Percentiles rank a stretch among this genome's conserved stretches.
phyloP scores from a whole-genome alignment of 2,888 invertebrate species.

The Ernsta delagoae region DNA sequence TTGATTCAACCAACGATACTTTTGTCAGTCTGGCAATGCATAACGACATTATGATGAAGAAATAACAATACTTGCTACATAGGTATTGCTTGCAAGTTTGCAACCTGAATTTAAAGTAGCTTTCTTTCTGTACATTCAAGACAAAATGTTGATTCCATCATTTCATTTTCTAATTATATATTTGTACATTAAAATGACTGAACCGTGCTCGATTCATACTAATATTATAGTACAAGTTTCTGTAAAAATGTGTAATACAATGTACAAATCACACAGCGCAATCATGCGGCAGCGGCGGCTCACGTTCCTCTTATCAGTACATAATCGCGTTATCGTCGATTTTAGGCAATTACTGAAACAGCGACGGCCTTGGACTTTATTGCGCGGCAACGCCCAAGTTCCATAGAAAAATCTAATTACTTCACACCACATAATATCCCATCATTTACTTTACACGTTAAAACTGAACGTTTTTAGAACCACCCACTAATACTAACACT shows the following conservation, averaged over 20 bases:
- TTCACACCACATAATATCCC: not conserved
- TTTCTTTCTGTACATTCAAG: not conserved
- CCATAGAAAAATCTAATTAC: slow-evolving; percentile 14
- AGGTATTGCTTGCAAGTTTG: not conserved
- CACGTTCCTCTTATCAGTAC: slow-evolving; percentile 12
- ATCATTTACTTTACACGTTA: not conserved
- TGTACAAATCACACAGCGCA: not conserved
- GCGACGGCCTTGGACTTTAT: slow-evolving; percentile 21
- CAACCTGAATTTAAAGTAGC: not conserved
- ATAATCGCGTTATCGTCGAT: slow-evolving; percentile 28
- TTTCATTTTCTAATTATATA: too few relatives aligned
- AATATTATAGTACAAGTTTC: not conserved
- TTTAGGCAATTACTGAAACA: slow-evolving; percentile 32
- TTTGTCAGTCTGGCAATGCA: slow-evolving; percentile 1
- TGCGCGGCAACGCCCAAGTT: slow-evolving; percentile 12
- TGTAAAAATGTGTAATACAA: slow-evolving; percentile 1
- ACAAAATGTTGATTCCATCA: not conserved
- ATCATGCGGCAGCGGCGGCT: not conserved
- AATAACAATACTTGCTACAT: too few relatives aligned
- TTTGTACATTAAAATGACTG: too few relatives aligned
- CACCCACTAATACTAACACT: not conserved
- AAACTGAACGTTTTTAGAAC: not conserved
- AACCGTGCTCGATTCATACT: too few relatives aligned
- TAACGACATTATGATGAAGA: too few relatives aligned
- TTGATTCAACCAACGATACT: not conserved